Evolutionary conservation across 2,888 invertebrate species (phyloP).

Genomic region (Andrena fulva): DNA sequence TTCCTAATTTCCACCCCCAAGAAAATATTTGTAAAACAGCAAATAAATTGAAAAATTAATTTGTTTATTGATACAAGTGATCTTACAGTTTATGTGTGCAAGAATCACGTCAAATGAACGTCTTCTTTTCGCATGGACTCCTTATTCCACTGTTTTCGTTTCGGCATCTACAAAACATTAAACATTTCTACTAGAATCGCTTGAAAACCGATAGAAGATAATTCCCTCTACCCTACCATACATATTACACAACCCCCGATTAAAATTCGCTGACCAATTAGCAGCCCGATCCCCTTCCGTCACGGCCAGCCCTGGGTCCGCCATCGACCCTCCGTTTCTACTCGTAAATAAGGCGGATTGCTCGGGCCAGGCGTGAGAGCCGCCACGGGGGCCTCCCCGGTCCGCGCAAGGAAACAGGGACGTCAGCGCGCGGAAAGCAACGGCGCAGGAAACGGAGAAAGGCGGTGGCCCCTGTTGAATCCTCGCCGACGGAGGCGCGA

Average conservation of each 20-base stretch:
- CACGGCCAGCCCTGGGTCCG: constrained; percentile 28
- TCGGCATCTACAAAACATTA: no score
- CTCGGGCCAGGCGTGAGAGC: constrained; percentile 79
- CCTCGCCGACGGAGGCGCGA: constrained; percentile 38
- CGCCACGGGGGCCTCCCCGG: constrained; percentile 65
- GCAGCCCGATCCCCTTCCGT: constrained; percentile 36
- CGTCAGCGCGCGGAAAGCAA: constrained; percentile 29
- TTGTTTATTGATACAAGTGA: no score
- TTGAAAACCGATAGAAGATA: no score
- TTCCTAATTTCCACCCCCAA: no score
- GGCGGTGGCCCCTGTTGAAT: constrained; percentile 24
- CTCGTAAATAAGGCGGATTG: constrained; percentile 76
- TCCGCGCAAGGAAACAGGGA: constrained; percentile 6
- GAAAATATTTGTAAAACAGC: no score
- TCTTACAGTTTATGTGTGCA: no score
- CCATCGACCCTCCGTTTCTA: constrained; percentile 66
- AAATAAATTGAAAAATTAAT: no score
- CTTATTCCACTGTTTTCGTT: no score
- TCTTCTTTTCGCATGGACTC: no score
- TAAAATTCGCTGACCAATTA: constrained; percentile 56
- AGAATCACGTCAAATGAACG: no score
- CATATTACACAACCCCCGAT: constrained; percentile 1
- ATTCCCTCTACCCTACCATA: no score
- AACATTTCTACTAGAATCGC: no score
- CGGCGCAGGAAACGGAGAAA: constrained; percentile 46